phyloP scores from a whole-genome alignment of 2,888 invertebrate genomes.

The Strigamia crassipes region DNA sequence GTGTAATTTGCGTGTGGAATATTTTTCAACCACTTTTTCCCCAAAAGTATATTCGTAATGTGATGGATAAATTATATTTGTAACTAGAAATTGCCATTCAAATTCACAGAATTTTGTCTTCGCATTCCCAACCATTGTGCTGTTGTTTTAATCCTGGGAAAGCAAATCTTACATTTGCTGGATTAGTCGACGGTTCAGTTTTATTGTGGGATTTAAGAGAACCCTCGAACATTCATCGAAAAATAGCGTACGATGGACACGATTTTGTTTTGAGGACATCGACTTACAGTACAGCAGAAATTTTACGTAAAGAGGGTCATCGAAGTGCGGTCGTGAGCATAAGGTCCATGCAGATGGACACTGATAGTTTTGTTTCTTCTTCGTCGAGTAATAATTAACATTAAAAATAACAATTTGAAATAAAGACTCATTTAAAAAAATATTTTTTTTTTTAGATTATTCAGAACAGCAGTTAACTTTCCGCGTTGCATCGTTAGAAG shows the following conservation, averaged over 20 bases:
- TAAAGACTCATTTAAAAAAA: not conserved
- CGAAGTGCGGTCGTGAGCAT: conserved; percentile 11
- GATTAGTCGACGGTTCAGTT: conserved; percentile 28
- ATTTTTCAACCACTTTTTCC: conserved; percentile 34
- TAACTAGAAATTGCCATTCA: too few relatives aligned
- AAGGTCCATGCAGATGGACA: not conserved
- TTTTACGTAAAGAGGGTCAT: conserved; percentile 15
- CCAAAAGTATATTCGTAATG: not conserved
- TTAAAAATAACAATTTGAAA: too few relatives aligned
- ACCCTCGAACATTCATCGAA: conserved; percentile 8
- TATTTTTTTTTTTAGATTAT: not conserved
- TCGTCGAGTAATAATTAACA: too few relatives aligned
- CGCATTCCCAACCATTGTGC: not conserved
- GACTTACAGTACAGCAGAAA: conserved; percentile 30
- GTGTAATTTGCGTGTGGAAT: conserved; percentile 37
- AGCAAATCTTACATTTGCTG: conserved; percentile 37
- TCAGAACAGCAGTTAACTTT: conserved; percentile 13
- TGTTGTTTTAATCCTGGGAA: conserved; percentile 37
- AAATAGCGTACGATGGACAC: not conserved
- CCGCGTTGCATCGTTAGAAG: conserved; percentile 37
- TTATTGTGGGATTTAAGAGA: conserved; percentile 23
- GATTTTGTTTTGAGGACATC: not conserved
- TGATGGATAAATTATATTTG: too few relatives aligned
- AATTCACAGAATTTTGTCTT: not conserved
- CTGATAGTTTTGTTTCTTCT: not conserved